These are phyloP conservation scores for Notamacropus eugenii DNA, from an alignment of 2,797 vertebrate species.

Conservation along the genomic window DNA sequence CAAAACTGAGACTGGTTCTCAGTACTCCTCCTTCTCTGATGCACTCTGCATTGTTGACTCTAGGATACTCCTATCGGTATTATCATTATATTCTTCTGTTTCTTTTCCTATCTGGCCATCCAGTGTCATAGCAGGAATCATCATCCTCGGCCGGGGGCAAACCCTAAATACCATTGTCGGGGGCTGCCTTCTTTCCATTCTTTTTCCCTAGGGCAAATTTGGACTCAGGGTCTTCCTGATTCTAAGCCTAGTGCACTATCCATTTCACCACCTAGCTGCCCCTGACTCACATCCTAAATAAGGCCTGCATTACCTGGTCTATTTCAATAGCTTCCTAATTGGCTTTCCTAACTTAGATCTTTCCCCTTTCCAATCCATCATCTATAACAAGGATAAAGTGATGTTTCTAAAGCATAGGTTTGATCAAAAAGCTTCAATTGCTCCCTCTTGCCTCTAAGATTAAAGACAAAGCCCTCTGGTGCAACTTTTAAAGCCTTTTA, in stretches of 20 bases:
- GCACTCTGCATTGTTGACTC: background rate
- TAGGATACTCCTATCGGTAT: no score
- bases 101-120: background rate
- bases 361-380: background rate
- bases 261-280: background rate
- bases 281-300: background rate
- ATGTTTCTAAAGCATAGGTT: background rate
- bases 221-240: background rate
- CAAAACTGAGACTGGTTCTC: background rate
- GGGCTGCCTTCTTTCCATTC: background rate
- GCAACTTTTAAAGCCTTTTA: background rate
- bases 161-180: background rate
- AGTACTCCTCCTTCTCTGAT: background rate
- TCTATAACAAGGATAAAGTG: background rate
- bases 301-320: background rate
- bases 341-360: background rate
- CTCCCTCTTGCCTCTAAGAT: background rate
- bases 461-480: background rate
- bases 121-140: background rate
- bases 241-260: background rate
- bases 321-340: background rate
- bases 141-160: background rate
- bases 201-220: background rate
- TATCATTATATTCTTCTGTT: background rate
- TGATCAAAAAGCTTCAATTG: background rate